phyloP scores from a whole-genome alignment of 1,140 invertebrate genomes.

The Drosophila athabasca region DNA sequence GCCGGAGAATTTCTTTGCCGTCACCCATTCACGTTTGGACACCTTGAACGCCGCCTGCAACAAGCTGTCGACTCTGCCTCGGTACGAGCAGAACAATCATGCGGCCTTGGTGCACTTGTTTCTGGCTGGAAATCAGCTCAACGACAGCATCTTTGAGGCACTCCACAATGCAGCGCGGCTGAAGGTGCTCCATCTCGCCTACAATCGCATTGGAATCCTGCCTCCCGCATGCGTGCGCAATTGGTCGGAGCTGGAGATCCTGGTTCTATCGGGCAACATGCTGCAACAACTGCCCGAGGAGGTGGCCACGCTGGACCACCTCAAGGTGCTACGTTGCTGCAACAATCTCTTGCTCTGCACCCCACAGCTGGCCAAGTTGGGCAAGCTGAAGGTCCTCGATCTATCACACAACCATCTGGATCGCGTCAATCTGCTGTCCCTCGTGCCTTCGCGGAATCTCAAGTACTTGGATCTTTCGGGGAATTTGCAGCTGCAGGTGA shows the following conservation, averaged over 20 bases:
- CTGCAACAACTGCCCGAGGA: slow-evolving; percentile 90
- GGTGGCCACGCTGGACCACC: slow-evolving; percentile 88
- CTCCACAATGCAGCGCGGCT: slow-evolving; percentile 88
- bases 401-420: slow-evolving; percentile 93
- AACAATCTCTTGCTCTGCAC: slow-evolving; percentile 90
- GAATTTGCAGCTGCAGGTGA: slow-evolving; percentile 88
- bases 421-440: slow-evolving; percentile 88
- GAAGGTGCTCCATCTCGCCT: slow-evolving; percentile 89
- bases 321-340: slow-evolving; percentile 91
- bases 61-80: slow-evolving; percentile 87
- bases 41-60: slow-evolving; percentile 92
- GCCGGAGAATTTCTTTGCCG: slow-evolving; percentile 90
- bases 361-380: slow-evolving; percentile 90
- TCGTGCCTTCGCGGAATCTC: slow-evolving; percentile 90
- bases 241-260: slow-evolving; percentile 91
- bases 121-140: slow-evolving; percentile 90
- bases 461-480: slow-evolving; percentile 94
- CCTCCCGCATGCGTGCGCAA: slow-evolving; percentile 90
- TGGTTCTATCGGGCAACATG: slow-evolving; percentile 92
- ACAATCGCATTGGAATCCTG: slow-evolving; percentile 90
- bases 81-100: slow-evolving; percentile 85
- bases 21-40: slow-evolving; percentile 87
- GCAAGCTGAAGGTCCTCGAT: slow-evolving; percentile 91
- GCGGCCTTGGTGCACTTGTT: slow-evolving; percentile 89
- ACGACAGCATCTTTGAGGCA: slow-evolving; percentile 88